Conservation (phyloP, 2,113 vertebrate genomes). For the Chinchilla lanigera region DNA sequence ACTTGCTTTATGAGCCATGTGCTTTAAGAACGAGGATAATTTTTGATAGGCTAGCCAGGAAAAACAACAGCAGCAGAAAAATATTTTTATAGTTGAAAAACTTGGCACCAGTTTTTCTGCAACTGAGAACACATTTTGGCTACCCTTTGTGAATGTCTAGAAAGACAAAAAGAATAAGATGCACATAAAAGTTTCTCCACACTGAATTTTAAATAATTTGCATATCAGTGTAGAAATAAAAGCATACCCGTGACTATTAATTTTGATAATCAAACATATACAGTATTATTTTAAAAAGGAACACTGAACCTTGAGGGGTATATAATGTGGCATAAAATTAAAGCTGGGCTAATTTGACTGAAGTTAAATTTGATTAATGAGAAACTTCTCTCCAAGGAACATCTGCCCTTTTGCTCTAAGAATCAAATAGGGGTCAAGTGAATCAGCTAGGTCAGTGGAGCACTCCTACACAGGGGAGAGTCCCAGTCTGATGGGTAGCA, state of each 20-base stretch:
- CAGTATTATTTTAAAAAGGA: slow-evolving; percentile 45
- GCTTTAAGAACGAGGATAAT: slow-evolving; percentile 54
- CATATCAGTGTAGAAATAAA: slow-evolving; percentile 44
- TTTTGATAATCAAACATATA: slow-evolving; percentile 70
- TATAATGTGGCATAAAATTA: slow-evolving; percentile 59
- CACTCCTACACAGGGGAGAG: background rate
- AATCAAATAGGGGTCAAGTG: background rate
- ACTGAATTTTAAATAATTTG: slow-evolving; percentile 62
- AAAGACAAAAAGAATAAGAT: slow-evolving; percentile 74
- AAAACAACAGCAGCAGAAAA: slow-evolving; percentile 78
- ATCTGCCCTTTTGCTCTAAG: slow-evolving; percentile 43
- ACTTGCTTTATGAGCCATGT: slow-evolving; percentile 61
- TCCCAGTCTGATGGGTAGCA: background rate
- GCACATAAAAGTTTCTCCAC: slow-evolving; percentile 51
- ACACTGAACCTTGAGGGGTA: background rate
- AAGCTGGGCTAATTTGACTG: slow-evolving; percentile 49
- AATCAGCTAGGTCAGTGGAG: background rate
- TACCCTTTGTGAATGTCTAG: slow-evolving; percentile 52
- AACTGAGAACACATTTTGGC: slow-evolving; percentile 70
- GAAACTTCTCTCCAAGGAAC: slow-evolving; percentile 56
- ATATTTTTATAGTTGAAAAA: slow-evolving; percentile 75
- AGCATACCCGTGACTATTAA: slow-evolving; percentile 42
- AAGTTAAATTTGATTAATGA: slow-evolving; percentile 53
- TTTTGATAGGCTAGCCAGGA: slow-evolving; percentile 73
- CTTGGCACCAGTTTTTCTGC: slow-evolving; percentile 58